Evolutionary conservation across 1,140 invertebrate genomes (phyloP), one percentile per base, ranked within the genome.

Genomic region (Magallana angulata): DNA sequence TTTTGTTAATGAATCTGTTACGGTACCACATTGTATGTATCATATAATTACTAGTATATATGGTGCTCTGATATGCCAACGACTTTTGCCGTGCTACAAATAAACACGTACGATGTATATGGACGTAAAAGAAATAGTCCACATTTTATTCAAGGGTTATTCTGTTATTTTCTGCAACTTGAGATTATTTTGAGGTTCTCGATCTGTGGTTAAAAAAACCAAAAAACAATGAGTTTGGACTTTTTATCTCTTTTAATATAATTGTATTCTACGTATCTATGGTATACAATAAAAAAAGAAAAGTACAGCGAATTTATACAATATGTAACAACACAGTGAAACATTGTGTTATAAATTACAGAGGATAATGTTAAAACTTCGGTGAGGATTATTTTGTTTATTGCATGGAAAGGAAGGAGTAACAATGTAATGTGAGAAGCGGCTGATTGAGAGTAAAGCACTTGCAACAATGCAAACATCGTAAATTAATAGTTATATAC

Each of bases 251-350:
- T 30, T 76, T 76, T 76, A 76, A 76, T 76, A 76, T 76, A 30
- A 76, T 76, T 12, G 8, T 30, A 30, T 24, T 76, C 68, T 76
- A 76, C 24, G 8, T 76, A 14, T 30, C 68, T 30, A 18, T 62
- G 60, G 24, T 30, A 76, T 30, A 76, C 24, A 36, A 76, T 76
- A 30, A 76, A 48, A 48, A 76, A 48, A 76, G 68, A 76, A 76
- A 76, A 76, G 68, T 76, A 76, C 68, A 76, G 68, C 68, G 68
- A 76, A 30, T 76, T 7, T 68, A 68, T 76, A 30, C 68, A 76
- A 30, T 36, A 76, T 76, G 68, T 30, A 76, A 76, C 68, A 76
- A 76, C 68, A 76, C 36, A 12, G 68, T 76, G 68, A 76, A 76
- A 36, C 36, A 9, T 18, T 76, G 30, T 76, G 68, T 76, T 24